Evolutionary conservation across 2,888 invertebrate species (phyloP).

Genomic region (Meiosimyza platycephala): DNA sequence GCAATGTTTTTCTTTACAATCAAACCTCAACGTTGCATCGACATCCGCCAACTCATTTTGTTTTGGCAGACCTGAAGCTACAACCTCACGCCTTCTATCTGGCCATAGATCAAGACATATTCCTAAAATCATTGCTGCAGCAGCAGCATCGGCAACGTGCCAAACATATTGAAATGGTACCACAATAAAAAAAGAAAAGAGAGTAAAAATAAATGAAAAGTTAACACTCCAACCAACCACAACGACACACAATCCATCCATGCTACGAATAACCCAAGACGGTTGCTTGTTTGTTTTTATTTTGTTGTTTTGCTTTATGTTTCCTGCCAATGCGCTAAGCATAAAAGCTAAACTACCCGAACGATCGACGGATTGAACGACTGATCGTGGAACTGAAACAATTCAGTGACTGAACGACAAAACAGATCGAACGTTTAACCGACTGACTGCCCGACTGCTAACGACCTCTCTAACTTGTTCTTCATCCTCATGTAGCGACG

Average conservation of each 20-base stretch:
- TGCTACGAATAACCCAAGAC: too few relatives aligned
- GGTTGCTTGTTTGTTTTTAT: conserved; percentile 11
- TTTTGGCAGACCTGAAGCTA: conserved; percentile 16
- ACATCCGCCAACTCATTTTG: neutral
- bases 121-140: neutral
- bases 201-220: conserved; percentile 4
- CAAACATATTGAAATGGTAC: conserved; percentile 31
- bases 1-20: neutral
- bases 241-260: conserved; percentile 3
- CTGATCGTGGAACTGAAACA: neutral
- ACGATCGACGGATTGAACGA: conserved; percentile 26
- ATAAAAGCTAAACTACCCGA: conserved; percentile 36
- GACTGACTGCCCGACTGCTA: conserved; percentile 41
- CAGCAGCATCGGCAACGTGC: conserved; percentile 28
- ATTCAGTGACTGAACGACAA: conserved; percentile 10
- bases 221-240: neutral
- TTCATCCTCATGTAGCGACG: conserved; percentile 61
- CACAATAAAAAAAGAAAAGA: conserved; percentile 16
- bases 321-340: conserved; percentile 35
- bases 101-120: conserved; percentile 5
- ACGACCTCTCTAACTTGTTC: conserved; percentile 54
- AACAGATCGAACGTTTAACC: too few relatives aligned
- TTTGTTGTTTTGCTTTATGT: conserved; percentile 15
- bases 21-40: neutral
- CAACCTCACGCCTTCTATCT: conserved; percentile 19